Evolutionary conservation across 2,888 invertebrate genomes (phyloP).

Genomic region (Vanessa cardui): DNA sequence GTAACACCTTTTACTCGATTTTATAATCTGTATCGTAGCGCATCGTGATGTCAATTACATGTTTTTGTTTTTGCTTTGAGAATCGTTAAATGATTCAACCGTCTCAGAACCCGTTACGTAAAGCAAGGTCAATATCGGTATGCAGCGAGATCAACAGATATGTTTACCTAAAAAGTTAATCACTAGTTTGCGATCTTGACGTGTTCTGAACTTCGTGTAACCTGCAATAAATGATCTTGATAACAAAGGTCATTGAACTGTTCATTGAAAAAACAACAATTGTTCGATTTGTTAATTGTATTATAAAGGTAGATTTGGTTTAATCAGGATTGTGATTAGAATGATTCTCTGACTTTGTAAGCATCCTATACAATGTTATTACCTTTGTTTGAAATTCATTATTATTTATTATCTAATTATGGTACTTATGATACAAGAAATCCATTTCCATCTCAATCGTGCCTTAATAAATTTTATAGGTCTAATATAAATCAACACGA

Average conservation of each 20-base stretch:
- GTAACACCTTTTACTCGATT: slow-evolving; percentile 38
- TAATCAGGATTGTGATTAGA: not conserved
- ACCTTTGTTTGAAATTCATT: no score
- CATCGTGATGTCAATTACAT: slow-evolving; percentile 33
- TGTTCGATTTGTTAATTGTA: slow-evolving; percentile 28
- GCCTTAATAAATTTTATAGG: no score
- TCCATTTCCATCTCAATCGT: no score
- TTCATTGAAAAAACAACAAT: slow-evolving; percentile 28
- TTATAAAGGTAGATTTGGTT: not conserved
- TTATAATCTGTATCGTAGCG: slow-evolving; percentile 39
- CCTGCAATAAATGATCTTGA: slow-evolving; percentile 48
- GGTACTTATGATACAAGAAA: no score
- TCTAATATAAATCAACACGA: no score
- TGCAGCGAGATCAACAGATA: slow-evolving; percentile 55
- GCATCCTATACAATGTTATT: no score
- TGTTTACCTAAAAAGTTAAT: slow-evolving; percentile 68
- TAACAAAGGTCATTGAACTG: slow-evolving; percentile 47
- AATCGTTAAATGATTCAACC: slow-evolving; percentile 36
- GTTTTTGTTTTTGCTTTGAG: slow-evolving; percentile 40
- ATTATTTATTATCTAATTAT: no score
- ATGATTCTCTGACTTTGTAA: no score
- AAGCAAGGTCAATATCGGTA: slow-evolving; percentile 44
- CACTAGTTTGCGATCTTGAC: slow-evolving; percentile 68
- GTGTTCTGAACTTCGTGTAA: slow-evolving; percentile 65
- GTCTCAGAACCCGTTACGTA: slow-evolving; percentile 45